Percentiles rank a stretch among this genome's conserved stretches.
Evolutionary conservation across 2,797 vertebrate species (phyloP).

Genomic region (Myripristis jacobus): DNA sequence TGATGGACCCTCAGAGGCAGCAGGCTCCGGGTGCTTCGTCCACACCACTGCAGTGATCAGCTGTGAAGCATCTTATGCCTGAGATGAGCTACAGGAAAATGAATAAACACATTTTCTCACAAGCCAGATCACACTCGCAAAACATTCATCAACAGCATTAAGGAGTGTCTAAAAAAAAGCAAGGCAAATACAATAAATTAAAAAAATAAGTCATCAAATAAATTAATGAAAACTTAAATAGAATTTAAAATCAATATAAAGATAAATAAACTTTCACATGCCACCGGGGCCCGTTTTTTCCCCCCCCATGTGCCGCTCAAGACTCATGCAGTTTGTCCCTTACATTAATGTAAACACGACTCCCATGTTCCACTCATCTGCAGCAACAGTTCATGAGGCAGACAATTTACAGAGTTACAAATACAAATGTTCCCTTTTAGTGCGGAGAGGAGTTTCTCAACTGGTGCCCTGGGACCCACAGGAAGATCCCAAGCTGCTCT

Average conservation of each 20-base stretch:
- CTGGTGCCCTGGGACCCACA: slow-evolving; percentile 17
- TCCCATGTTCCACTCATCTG: slow-evolving; percentile 11
- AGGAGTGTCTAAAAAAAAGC: slow-evolving; percentile 55
- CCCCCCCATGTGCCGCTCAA: slow-evolving; percentile 25
- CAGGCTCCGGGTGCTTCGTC: neutral
- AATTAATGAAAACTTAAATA: slow-evolving; percentile 57
- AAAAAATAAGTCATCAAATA: slow-evolving; percentile 65
- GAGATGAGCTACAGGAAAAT: neutral
- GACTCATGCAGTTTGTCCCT: slow-evolving; percentile 34
- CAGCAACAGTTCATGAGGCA: slow-evolving; percentile 49
- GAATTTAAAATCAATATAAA: slow-evolving; percentile 52
- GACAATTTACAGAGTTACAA: slow-evolving; percentile 35
- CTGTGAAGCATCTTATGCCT: neutral
- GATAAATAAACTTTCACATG: slow-evolving; percentile 52
- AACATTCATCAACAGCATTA: slow-evolving; percentile 36
- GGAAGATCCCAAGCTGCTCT: slow-evolving; percentile 10
- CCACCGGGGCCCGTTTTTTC: slow-evolving; percentile 65
- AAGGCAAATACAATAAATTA: slow-evolving; percentile 66
- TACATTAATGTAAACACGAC: slow-evolving; percentile 2
- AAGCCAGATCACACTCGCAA: slow-evolving; percentile 5
- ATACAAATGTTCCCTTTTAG: slow-evolving; percentile 53
- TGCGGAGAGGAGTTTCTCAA: slow-evolving; percentile 30
- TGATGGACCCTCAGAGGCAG: neutral
- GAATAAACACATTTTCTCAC: neutral
- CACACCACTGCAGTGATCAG: neutral